Base-by-base conservation (phyloP, 2,797 vertebrate genomes). In the Eremophila alpestris region DNA sequence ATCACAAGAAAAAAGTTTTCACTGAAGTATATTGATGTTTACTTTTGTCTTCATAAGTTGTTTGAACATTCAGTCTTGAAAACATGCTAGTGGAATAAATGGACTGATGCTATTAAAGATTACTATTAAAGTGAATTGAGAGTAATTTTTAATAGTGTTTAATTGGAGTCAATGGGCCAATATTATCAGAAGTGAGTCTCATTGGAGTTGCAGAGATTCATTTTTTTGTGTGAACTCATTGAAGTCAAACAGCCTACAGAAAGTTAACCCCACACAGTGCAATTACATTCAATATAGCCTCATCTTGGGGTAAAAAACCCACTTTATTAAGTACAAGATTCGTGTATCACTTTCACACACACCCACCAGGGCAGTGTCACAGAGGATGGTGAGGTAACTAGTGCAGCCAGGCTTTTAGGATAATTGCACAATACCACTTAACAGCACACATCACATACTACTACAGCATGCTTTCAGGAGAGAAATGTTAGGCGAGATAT, bases 121-220 rank as follows among this genome's bases (percentile, higher is more conserved):
- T 3, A 86, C 13, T 51, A 67, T 46, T 90, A 41, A 92, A 91
- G 43, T 67, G 86, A 93, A 94, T 69, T 26, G 59, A 64, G 65
- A 94, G 76, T 77, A 90, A 52, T 70, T 89, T 89, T 68, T 62
- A 55, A 63, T 18, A 74, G 27, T 70, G 70, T 93, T 94, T 95
- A 70, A 78, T n/a, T 95, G 83, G 89, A 95, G 80, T 93, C 81
- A 94, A 15, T 49, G 77, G 79, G 41, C 76, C 77, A 95, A 4
- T 87, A 52, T 74, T 92, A 80, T 43, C 56, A 86, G 36, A 89
- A 65, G 40, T 58, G 51, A 60, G 59, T 73, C 76, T 89, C 29
- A 76, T 29, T 77, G 80, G 83, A 95, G 58, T 55, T 89, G 27
- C 68, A 26, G 76, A 93, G 87, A 94, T 89, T 67, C 22, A 21